Evolutionary conservation across 2,797 vertebrate species (phyloP), one percentile per base, ranked within the genome.

Genomic region (Rhinichthys osculus): DNA sequence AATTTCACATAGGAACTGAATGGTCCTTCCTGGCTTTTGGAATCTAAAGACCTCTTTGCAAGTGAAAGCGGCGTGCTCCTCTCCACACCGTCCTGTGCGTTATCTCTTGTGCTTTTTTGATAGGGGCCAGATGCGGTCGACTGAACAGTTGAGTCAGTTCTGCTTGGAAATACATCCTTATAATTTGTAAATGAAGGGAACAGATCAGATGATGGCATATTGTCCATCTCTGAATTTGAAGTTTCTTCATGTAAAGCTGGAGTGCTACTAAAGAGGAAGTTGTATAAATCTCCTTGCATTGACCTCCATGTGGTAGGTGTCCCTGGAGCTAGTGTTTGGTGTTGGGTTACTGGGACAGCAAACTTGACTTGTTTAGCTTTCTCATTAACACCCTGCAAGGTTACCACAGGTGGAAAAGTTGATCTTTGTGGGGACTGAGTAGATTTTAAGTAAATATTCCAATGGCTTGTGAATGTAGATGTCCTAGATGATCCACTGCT

Each of bases 11-110:
- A 59, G 64, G 78, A 77, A 79, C 57, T n/a, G 42, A 81, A 47
- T 30, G 57, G 38, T 40, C 40, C 54, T 82, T 77, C 57, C 71
- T 85, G 78, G 13, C 35, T 33, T 42, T 47, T 85, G 50, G 33
- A 85, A 74, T 88, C 83, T 78, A 90, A 82, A 73, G 88, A 90
- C 82, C 88, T 91, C 85, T 91, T 90, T 64, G 85, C 79, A 73
- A 87, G 69, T 42, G 82, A 50, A 70, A 85, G 66, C 2, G 54
- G 78, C 6, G 88, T 83, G 50, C 83, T 90, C 30, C 84, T 87
- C 8, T 87, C 72, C 38, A 81, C 50, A 23, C 4, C 54, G 5
- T 30, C 76, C 21, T 80, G 79, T 16, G 54, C 35, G 40, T 16
- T 78, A 23, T 78, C 66, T n/a, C 38, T 62, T 71, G 38, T 52